phyloP scores from a whole-genome alignment of 2,888 invertebrate species.

The Idaea aversata region DNA sequence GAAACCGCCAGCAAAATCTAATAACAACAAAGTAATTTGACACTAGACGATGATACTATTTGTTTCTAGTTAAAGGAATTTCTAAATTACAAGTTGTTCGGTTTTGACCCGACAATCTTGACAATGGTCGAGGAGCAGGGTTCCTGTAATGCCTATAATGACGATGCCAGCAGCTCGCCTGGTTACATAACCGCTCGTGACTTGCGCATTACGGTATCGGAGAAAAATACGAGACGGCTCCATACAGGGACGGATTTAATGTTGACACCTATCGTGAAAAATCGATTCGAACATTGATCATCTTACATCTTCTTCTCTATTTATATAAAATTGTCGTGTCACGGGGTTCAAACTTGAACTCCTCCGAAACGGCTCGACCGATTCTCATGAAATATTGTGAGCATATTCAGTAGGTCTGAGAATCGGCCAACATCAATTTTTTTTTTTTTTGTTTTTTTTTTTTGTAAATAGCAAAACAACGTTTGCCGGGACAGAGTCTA shows the following conservation, averaged over 20 bases:
- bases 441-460: too few species aligned
- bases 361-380: too few species aligned
- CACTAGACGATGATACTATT: constrained; percentile 39
- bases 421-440: too few species aligned
- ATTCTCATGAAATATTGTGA: too few species aligned
- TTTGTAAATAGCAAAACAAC: too few species aligned
- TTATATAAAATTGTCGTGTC: too few species aligned
- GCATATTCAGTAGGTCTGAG: too few species aligned
- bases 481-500: too few species aligned
- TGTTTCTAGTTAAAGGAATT: constrained; percentile 73
- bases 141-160: constrained; percentile 76
- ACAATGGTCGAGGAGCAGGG: constrained; percentile 72
- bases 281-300: constrained; percentile 9
- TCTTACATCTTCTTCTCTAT: too few species aligned
- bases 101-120: constrained; percentile 79
- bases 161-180: constrained; percentile 69
- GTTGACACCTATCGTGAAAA: background rate
- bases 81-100: constrained; percentile 72
- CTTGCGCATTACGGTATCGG: constrained; percentile 77
- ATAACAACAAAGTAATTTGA: background rate
- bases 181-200: constrained; percentile 80
- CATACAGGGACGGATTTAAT: constrained; percentile 36
- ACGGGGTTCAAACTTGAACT: too few species aligned
- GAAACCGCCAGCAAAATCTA: background rate
- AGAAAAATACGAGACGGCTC: constrained; percentile 65